phyloP scores from a whole-genome alignment of 2,888 invertebrate genomes.

The Papilio protenor region DNA sequence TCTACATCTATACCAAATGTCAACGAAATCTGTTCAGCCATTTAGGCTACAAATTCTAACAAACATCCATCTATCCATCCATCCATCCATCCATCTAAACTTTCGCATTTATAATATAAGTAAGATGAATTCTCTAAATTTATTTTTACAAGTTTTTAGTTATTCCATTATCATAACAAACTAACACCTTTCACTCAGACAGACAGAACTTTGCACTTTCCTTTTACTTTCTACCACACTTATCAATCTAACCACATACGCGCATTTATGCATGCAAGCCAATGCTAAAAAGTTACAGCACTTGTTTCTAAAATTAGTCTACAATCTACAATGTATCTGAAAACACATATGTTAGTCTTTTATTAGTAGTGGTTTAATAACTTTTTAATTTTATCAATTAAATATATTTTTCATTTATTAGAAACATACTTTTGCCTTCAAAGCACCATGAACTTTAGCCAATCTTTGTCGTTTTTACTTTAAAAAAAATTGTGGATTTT shows the following conservation, averaged over 20 bases:
- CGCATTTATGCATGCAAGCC: not conserved
- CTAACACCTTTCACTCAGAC: slow-evolving; percentile 3
- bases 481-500: not conserved
- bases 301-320: not conserved
- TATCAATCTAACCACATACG: not conserved
- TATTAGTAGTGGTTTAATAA: too few relatives aligned
- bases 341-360: too few relatives aligned
- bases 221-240: not conserved
- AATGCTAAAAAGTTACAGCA: not conserved
- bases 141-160: not conserved
- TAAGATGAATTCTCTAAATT: too few relatives aligned
- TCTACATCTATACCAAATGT: too few relatives aligned
- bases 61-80: too few relatives aligned
- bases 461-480: too few relatives aligned
- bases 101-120: too few relatives aligned
- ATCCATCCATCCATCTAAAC: too few relatives aligned
- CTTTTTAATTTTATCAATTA: not conserved
- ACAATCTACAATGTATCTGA: too few relatives aligned
- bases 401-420: too few relatives aligned
- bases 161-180: not conserved
- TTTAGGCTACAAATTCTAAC: too few relatives aligned
- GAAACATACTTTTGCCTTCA: not conserved
- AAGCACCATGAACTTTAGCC: not conserved
- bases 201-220: not conserved
- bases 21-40: too few relatives aligned